Evolutionary conservation across 2,113 vertebrate species (phyloP).

Genomic region (Oryzias javanicus): DNA sequence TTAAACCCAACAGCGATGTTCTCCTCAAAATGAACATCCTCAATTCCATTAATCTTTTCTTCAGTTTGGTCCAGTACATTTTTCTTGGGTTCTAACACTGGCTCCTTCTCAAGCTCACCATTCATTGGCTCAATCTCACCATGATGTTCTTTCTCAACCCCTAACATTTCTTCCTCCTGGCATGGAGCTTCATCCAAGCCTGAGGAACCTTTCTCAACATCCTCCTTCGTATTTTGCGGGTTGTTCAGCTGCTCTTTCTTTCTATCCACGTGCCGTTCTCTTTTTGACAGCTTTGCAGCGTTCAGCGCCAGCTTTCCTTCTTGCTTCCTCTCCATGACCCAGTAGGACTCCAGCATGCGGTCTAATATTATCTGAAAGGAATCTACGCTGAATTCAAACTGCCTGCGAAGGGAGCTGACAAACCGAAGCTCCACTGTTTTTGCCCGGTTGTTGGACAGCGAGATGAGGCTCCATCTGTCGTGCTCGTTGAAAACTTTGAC

Average conservation of each 20-base stretch:
- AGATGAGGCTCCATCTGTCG: slow-evolving; percentile 96
- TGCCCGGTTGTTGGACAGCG: slow-evolving; percentile 90
- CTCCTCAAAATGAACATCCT: slow-evolving; percentile 41
- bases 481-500: slow-evolving; percentile 90
- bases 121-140: slow-evolving; percentile 11
- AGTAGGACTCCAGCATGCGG: slow-evolving; percentile 84
- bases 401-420: slow-evolving; percentile 85
- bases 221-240: slow-evolving; percentile 3
- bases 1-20: slow-evolving; percentile 48
- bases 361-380: slow-evolving; percentile 95
- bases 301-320: slow-evolving; percentile 25
- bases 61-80: slow-evolving; percentile 13
- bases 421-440: slow-evolving; percentile 96
- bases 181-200: slow-evolving; percentile 3
- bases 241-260: neutral
- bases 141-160: slow-evolving; percentile 20
- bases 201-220: slow-evolving; percentile 27
- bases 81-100: slow-evolving; percentile 15
- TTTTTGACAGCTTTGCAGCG: slow-evolving; percentile 36
- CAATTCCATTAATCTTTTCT: slow-evolving; percentile 24
- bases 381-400: slow-evolving; percentile 98
- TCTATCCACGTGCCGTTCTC: slow-evolving; percentile 8
- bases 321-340: slow-evolving; percentile 70
- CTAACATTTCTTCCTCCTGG: slow-evolving; percentile 4
- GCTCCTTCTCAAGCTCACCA: slow-evolving; percentile 18